Conservation (phyloP, 1,140 invertebrate genomes). For the Harpegnathos saltator region DNA sequence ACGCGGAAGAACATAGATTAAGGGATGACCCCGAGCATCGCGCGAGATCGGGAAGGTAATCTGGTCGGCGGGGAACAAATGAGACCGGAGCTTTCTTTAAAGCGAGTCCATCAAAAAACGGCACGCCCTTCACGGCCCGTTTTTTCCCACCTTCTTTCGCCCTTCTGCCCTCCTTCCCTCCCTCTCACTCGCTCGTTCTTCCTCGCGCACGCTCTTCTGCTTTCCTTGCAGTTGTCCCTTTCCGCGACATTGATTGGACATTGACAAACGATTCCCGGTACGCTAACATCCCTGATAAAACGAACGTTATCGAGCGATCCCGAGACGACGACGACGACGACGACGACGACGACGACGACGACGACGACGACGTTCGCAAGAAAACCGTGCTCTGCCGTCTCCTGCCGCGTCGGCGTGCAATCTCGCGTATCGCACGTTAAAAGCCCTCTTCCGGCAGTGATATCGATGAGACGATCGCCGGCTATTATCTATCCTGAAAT, state of each 20-base stretch:
- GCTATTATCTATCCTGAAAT: constrained; percentile 46
- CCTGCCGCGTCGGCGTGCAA: background rate
- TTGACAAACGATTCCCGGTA: constrained; percentile 81
- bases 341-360: background rate
- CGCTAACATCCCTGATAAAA: constrained; percentile 76
- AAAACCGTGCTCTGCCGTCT: constrained; percentile 18
- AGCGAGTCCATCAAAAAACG: constrained; percentile 5
- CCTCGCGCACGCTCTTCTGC: background rate
- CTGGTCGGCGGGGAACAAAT: constrained; percentile 29
- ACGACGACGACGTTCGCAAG: constrained; percentile 13
- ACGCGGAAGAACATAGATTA: constrained; percentile 50
- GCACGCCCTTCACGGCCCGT: background rate
- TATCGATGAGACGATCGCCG: constrained; percentile 44
- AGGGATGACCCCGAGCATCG: constrained; percentile 35
- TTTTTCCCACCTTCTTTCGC: background rate
- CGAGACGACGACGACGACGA: background rate
- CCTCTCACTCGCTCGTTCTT: constrained; percentile 20
- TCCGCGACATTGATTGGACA: constrained; percentile 79
- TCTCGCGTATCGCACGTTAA: constrained; percentile 2
- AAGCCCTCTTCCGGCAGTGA: constrained; percentile 11
- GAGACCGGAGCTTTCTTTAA: constrained; percentile 12
- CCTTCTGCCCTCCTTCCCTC: constrained; percentile 16
- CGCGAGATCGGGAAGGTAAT: constrained; percentile 25
- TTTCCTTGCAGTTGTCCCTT: constrained; percentile 19
- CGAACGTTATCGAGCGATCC: constrained; percentile 78